Percentiles rank a stretch among this genome's conserved stretches.
phyloP scores from a whole-genome alignment of 2,113 vertebrate species.

The Tympanuchus pallidicinctus region DNA sequence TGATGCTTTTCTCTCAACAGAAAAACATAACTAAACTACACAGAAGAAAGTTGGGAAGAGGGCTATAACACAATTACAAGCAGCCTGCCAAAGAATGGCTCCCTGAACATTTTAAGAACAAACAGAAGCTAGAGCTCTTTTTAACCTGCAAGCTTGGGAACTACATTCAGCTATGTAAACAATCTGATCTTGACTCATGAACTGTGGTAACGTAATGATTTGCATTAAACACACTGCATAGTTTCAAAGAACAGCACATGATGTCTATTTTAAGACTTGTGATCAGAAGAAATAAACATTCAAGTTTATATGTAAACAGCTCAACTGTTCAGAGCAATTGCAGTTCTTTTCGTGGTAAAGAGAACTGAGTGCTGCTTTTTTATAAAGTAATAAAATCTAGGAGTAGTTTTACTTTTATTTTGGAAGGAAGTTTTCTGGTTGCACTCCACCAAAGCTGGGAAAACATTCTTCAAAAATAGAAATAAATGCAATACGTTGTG shows the following conservation, averaged over 20 bases:
- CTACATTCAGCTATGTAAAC: background rate
- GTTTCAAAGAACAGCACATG: slow-evolving; percentile 37
- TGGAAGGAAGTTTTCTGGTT: background rate
- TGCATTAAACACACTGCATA: background rate
- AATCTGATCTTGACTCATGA: background rate
- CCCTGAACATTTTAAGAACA: background rate
- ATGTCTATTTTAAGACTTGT: slow-evolving; percentile 59
- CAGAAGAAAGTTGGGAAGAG: background rate
- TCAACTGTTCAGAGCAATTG: slow-evolving; percentile 13
- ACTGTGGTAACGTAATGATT: background rate
- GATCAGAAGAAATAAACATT: slow-evolving; percentile 60
- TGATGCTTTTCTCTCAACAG: background rate
- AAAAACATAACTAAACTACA: background rate
- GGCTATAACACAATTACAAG: background rate
- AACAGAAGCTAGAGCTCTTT: background rate
- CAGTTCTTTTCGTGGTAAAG: background rate
- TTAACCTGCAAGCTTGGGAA: background rate
- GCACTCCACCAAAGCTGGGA: background rate
- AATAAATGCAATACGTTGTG: background rate
- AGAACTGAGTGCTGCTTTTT: background rate
- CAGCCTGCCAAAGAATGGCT: background rate
- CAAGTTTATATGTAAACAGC: slow-evolving; percentile 36
- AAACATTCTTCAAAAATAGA: background rate
- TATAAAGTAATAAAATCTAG: background rate
- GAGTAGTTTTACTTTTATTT: background rate